Base-by-base conservation (phyloP, 1,140 invertebrate species). In the Limonius californicus region DNA sequence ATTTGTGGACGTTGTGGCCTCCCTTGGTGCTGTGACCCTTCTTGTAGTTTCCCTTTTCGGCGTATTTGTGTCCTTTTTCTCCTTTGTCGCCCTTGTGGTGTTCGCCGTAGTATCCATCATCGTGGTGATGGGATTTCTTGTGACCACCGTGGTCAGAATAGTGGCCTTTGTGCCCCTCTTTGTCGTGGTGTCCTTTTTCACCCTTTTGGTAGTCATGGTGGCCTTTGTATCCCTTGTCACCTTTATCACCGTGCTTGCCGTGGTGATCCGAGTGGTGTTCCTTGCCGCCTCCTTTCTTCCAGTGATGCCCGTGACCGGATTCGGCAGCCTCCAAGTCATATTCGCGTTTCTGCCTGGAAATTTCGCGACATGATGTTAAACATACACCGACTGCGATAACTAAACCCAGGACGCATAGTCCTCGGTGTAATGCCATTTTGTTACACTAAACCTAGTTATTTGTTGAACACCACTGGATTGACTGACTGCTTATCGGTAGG, bases 61-160 rank as follows among this genome's bases (percentile, higher is more conserved):
- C 81, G 73, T 82, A 85, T 69, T 82, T 83, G 54, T 79, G 79
- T 15, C 83, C 85, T 68, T 87, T 85, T 65, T 86, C 82, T 45
- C 83, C 83, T 67, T 86, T 84, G 59, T 85, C 85, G n/a, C 81
- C 82, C 64, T 87, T 84, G 63, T 86, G 83, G 70, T 87, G 85
- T 50, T 84, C 77, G n/a, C 81, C 85, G 70, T 87, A 83, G 71
- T 88, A 83, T 11, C 86, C 85, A 53, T 85, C 82, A 54, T 84
- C 82, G 73, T 88, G 85, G 73, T 86, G 84, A 62, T 87, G 84
- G 45, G 84, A 82, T 70, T 87, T 87, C 69, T 87, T 83, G 58
- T 83, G 81, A 16, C 84, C 86, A 14, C 81, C 83, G 62, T 86
- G 79, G 57, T 86, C 83, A 60, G 81, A 77, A 72, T 85, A 84